Conservation (phyloP, 1,140 invertebrate species). For the Drosophila repletoides region DNA sequence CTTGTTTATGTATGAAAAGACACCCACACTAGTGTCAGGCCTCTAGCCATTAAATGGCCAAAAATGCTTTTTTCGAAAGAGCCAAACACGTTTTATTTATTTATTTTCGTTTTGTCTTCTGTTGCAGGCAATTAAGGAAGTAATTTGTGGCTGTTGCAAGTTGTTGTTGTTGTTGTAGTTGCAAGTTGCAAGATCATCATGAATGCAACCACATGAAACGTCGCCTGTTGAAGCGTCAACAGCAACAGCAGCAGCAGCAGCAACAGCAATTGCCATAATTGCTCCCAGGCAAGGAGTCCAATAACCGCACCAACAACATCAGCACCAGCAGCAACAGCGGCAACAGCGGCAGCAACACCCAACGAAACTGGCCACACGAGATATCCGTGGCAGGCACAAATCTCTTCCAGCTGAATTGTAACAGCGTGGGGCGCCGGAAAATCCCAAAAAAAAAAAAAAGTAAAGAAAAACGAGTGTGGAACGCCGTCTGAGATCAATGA, state of each 20-base stretch:
- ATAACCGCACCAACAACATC: constrained; percentile 57
- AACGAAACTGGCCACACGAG: constrained; percentile 71
- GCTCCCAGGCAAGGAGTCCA: constrained; percentile 63
- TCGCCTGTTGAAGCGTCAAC: constrained; percentile 74
- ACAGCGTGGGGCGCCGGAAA: constrained; percentile 61
- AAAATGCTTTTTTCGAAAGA: constrained; percentile 36
- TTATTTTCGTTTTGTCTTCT: constrained; percentile 35
- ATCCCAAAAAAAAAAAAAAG: constrained; percentile 49
- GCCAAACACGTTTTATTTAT: constrained; percentile 39
- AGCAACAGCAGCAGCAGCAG: background rate
- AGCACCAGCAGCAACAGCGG: constrained; percentile 2
- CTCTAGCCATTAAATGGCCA: constrained; percentile 27
- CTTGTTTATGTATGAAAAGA: background rate
- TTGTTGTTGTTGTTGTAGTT: constrained; percentile 29
- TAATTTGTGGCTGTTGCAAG: constrained; percentile 62
- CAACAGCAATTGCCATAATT: constrained; percentile 76
- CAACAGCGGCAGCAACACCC: constrained; percentile 2
- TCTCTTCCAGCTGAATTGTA: constrained; percentile 58
- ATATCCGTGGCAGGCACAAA: constrained; percentile 78
- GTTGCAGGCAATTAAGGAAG: constrained; percentile 79
- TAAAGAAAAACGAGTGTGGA: constrained; percentile 52
- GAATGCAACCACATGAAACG: constrained; percentile 69
- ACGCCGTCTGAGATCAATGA: constrained; percentile 69
- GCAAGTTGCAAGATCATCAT: constrained; percentile 49
- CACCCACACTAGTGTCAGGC: constrained; percentile 44